A percentile compares a stretch with the other conserved stretches of the same genome.
Conservation (phyloP, 2,113 vertebrate species). For the Labeo rohita region DNA sequence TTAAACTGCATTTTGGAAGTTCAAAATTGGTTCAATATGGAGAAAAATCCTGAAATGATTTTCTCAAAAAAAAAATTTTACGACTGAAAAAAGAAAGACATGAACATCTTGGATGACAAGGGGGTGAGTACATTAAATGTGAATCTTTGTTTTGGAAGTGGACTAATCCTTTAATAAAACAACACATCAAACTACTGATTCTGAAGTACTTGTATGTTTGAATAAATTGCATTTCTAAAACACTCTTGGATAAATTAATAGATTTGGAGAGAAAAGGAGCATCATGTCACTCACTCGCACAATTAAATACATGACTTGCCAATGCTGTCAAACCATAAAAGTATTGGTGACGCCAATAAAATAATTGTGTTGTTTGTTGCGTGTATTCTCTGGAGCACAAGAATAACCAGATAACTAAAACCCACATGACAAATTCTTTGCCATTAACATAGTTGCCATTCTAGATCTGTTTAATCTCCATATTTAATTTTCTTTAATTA, state of each 20-base stretch:
- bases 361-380: not conserved
- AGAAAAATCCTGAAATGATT: too few relatives aligned
- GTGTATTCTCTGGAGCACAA: not conserved
- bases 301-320: not conserved
- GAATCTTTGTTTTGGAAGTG: too few relatives aligned
- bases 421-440: slow-evolving; percentile 1
- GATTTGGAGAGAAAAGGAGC: not conserved
- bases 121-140: too few relatives aligned
- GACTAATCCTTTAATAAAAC: not conserved
- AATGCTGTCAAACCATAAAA: not conserved
- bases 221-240: not conserved
- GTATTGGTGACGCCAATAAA: not conserved
- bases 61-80: too few relatives aligned
- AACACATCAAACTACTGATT: not conserved
- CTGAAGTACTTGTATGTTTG: too few relatives aligned
- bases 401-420: not conserved
- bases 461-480: slow-evolving; percentile 51
- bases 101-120: too few relatives aligned
- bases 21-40: too few relatives aligned
- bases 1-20: too few relatives aligned
- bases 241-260: not conserved
- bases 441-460: slow-evolving; percentile 44
- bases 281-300: too few relatives aligned
- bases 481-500: slow-evolving; percentile 57
- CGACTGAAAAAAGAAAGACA: too few relatives aligned